Evolutionary conservation across 2,113 vertebrate species (phyloP), one percentile per base, ranked within the genome.

Genomic region (Thinocorus orbignyianus): DNA sequence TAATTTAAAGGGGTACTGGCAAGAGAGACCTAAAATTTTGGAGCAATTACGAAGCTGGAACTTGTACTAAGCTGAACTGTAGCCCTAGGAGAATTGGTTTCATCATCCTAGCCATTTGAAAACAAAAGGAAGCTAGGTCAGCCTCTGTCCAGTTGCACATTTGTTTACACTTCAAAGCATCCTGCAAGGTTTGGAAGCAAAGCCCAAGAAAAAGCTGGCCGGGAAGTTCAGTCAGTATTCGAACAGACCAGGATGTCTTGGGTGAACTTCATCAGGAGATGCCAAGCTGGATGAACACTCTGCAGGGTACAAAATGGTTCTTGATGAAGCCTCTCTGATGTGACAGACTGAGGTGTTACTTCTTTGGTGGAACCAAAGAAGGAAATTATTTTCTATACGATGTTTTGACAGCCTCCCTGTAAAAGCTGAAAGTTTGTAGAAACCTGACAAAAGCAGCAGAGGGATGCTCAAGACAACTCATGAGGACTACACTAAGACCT

Each of bases 1-100:
- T 96, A 89, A 95, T 93, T 96, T 89, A 96, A 95, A 93, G 58
- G 10, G 52, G 24, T 66, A 91, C 51, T 93, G 68, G 57, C 84
- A 94, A 93, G 65, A 84, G 42, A 91, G 72, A 80, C 25, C 77
- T 92, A 92, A 95, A 84, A 89, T 88, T 92, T 62, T 84, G 33
- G 81, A 87, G 62, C 71, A 81, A 39, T 93, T 94, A 65, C 35
- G 79, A 87, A 33, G 46, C 62, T 92, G 39, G n/a, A 91, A 79
- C 60, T 74, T 91, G 69, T 74, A 92, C 16, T 60, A 84, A 81
- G 44, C 46, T 64, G 60, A 86, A 42, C 42, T 48, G 25, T 68
- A 89, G 74, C 52, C 77, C 61, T 79, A 64, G 65, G 48, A 91
- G 89, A 91, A 30, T 13, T 62, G 76, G 8, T 51, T 92, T 88